Conservation (phyloP, 2,113 vertebrate species). For the Aramus guarauna region DNA sequence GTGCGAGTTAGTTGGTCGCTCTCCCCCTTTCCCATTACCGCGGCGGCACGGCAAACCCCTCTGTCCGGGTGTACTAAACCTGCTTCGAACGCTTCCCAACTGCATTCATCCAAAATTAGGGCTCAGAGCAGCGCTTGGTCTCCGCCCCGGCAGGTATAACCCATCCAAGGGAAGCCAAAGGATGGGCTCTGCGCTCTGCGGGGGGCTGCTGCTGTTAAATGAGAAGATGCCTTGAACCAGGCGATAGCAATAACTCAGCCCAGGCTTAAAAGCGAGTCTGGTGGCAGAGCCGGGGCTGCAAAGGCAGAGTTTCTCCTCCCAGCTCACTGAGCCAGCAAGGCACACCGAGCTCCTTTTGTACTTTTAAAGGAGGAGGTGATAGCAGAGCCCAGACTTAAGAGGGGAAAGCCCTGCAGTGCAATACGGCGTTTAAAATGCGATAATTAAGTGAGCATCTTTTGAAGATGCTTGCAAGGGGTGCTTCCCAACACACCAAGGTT, state of each 20-base stretch:
- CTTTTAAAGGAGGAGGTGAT: neutral
- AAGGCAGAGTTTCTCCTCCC: neutral
- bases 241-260: neutral
- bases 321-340: neutral
- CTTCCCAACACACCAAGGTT: constrained; percentile 39
- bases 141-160: neutral
- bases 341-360: neutral
- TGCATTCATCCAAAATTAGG: neutral
- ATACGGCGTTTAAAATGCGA: neutral
- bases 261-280: neutral
- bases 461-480: neutral
- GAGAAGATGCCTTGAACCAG: neutral
- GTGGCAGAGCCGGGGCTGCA: neutral
- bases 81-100: fast-evolving
- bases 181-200: fast-evolving
- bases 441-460: constrained; percentile 29
- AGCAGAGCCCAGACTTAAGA: neutral
- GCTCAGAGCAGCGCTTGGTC: neutral
- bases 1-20: fast-evolving
- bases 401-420: neutral
- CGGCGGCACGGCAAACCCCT: neutral
- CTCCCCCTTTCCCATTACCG: neutral
- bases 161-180: neutral
- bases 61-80: neutral
- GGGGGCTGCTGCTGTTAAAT: neutral